Base-by-base conservation (phyloP, 2,797 vertebrate genomes). In the Heteromormyrus szaboi region DNA sequence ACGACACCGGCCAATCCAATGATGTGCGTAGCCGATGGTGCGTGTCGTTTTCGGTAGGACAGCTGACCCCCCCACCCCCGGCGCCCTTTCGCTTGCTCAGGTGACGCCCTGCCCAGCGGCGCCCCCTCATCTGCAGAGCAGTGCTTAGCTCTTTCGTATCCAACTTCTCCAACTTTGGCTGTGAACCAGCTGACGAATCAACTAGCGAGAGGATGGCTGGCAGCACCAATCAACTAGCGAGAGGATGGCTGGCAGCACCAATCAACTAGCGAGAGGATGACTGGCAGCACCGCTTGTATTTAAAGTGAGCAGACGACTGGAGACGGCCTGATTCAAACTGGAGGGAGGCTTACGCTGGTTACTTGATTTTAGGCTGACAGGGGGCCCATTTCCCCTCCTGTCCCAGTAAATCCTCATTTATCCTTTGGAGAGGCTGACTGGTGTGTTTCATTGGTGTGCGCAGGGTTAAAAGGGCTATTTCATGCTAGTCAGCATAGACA, bases 321-420 rank as follows among this genome's bases (percentile, higher is more conserved):
- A 46, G 92, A 91, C 90, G 90, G 89, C 92, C 91, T 87, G 81
- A 89, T 90, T 91, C 88, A 88, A 90, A 92, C 91, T 91, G 91
- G 90, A 92, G 91, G 92, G 91, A 83, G 41, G 89, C 90, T 92
- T 90, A 90, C 87, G 6, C 54, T 89, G 86, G 90, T 62, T 89
- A 90, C 90, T 89, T 9, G 6, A 89, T 89, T 90, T 92, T 87
- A 25, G 87, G 90, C 41, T 92, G 93, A 91, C 92, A 89, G 88
- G 29, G 85, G 90, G 91, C 91, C 92, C 92, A 91, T 93, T 93
- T 92, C 91, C 91, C 92, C 46, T 53, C 19, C 89, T 91, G 91
- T 92, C 92, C 91, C 92, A 88, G 91, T 92, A 91, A 94, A 94
- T 89, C 93, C 79, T 2, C 88, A 90, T 92, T 88, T 87, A 72